Base-by-base conservation (phyloP, 2,797 vertebrate genomes). In the Australoheros facetus region DNA sequence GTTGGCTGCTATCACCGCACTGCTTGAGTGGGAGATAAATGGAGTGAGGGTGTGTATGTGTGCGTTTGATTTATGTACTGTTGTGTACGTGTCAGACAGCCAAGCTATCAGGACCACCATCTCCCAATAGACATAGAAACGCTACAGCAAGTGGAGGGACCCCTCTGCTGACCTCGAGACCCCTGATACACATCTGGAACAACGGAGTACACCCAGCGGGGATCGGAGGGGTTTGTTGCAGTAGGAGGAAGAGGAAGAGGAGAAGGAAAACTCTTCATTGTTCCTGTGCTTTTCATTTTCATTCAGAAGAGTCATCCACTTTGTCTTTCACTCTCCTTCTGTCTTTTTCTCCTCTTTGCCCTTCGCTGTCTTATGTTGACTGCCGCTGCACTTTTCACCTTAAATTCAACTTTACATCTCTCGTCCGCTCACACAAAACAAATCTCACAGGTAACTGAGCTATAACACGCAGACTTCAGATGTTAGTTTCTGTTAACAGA, bases 1-100 rank as follows among this genome's bases (percentile, higher is more conserved):
- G 91, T 89, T 82, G 80, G 87, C 71, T 72, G 88, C 93, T 89
- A 91, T 93, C 91, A 54, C 82, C 28, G 51, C 54, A 16, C 82
- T 59, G 88, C 87, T 82, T 70, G 88, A 88, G 90, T 59, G 87
- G 86, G 92, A 94, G 93, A 95, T 94, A 93, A 95, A 92, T 88
- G 90, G 87, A 83, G 79, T 11, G 59, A 87, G 88, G 56, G 85
- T 19, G 74, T 53, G 85, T 83, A 84, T 85, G 91, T 85, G 92
- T 81, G 90, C 42, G 73, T 92, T 94, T 95, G 95, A 96, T 96
- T 96, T 96, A 96, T 96, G 94, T 94, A 92, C 94, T 90, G 91
- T 93, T 95, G 94, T 95, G 94, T 94, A 88, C 75, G 75, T 95
- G 94, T 95, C 94, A 95, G 85, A 79, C 82, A 80, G 89, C 82